Evolutionary conservation across 2,888 invertebrate genomes (phyloP).

Genomic region (Acleris laterana): DNA sequence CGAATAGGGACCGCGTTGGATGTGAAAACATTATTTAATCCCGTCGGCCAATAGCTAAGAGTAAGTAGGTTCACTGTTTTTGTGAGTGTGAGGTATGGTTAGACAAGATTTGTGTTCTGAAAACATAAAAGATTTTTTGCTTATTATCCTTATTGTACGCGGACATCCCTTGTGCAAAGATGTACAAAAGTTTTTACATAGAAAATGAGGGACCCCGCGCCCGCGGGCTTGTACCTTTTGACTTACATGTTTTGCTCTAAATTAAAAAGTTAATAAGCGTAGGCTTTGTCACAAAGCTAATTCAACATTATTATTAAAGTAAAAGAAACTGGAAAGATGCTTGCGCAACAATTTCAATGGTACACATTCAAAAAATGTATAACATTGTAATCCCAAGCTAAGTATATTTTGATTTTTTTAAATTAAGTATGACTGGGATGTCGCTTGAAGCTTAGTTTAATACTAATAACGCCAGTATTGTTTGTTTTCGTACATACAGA

Average conservation of each 20-base stretch:
- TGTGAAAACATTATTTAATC: slow-evolving; percentile 2
- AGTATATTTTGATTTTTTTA: too few species aligned
- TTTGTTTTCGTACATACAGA: too few species aligned
- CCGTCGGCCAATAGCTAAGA: neutral
- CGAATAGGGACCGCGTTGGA: neutral
- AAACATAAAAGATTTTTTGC: slow-evolving; percentile 50
- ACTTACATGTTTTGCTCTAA: slow-evolving; percentile 12
- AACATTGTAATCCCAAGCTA: too few species aligned
- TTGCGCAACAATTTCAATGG: too few species aligned
- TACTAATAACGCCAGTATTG: too few species aligned
- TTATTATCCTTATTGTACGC: slow-evolving; percentile 47
- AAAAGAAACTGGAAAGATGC: too few species aligned
- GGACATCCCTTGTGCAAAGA: slow-evolving; percentile 23
- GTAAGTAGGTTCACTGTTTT: slow-evolving; percentile 48
- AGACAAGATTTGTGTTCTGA: slow-evolving; percentile 56
- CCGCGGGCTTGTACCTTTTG: slow-evolving; percentile 9
- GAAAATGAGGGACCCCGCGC: slow-evolving; percentile 28
- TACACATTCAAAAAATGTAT: too few species aligned
- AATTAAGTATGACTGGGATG: too few species aligned
- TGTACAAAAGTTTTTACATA: slow-evolving; percentile 35
- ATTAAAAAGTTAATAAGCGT: slow-evolving; percentile 20
- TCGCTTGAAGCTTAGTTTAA: too few species aligned
- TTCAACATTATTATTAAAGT: neutral
- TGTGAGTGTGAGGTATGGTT: slow-evolving; percentile 47
- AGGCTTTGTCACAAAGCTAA: neutral